phyloP scores from a whole-genome alignment of 2,888 invertebrate species.

The Mesorhabditis belari region DNA sequence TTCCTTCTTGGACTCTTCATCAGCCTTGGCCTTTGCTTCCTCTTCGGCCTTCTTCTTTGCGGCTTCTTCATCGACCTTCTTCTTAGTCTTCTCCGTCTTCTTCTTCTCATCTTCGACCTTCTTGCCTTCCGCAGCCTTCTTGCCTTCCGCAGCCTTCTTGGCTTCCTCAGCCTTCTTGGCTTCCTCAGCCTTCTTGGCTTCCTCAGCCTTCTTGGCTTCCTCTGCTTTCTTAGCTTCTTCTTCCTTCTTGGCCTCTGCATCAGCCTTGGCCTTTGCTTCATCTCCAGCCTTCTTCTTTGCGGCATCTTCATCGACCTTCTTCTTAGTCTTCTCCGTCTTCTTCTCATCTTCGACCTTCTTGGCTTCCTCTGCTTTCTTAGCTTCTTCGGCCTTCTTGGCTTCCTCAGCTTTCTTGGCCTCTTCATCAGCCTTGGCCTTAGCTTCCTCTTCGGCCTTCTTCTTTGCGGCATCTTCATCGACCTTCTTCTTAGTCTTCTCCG shows the following conservation, averaged over 20 bases:
- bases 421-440: neutral
- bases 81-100: slow-evolving; percentile 5
- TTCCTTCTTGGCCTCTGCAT: too few relatives aligned
- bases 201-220: slow-evolving; percentile 1
- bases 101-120: slow-evolving; percentile 1
- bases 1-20: neutral
- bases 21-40: neutral
- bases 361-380: neutral
- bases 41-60: neutral
- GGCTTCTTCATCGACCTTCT: slow-evolving; percentile 1
- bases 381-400: neutral
- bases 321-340: neutral
- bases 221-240: neutral
- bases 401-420: neutral
- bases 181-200: neutral
- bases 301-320: too few relatives aligned
- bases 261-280: too few relatives aligned
- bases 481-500: neutral
- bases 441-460: slow-evolving; percentile 6
- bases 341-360: neutral
- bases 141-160: neutral
- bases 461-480: slow-evolving; percentile 1
- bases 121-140: neutral
- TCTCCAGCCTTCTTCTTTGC: too few relatives aligned
- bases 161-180: neutral